Base-by-base conservation (phyloP, 2,113 vertebrate species). In the Zosterops japonicus region DNA sequence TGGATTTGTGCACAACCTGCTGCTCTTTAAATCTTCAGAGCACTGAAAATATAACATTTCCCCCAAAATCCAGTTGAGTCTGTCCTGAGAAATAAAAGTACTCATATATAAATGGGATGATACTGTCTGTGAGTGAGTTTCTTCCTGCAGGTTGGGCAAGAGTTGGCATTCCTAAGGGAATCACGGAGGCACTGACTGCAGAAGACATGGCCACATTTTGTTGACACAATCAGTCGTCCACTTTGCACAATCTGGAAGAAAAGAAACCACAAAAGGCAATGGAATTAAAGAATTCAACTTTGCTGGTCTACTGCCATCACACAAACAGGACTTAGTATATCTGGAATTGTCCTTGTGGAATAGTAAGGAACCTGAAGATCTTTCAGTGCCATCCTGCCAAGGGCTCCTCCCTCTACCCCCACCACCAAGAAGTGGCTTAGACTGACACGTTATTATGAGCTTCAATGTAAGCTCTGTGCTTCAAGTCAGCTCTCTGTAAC, bases 71-170 rank as follows among this genome's bases (percentile, higher is more conserved):
- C 72, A 90, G 69, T 74, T 57, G 67, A 94, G 76, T 82, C 87
- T 93, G 79, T 97, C 97, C 96, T 61, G 83, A 96, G 96, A 91
- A 91, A 64, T 14, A 9, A 23, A 65, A 89, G 47, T 19, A 85
- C 89, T 99, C 98, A 99, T 97, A 99, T 98, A 96, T 99, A 99
- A 76, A 99, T 98, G 31, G 99, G 99, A 96, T 99, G 99, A 95
- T 99, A 99, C 6, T 99, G 99, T 94, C 98, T 99, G 91, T 98
- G 97, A 68, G 97, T 99, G 71, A 99, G 98, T 96, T 98, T 99
- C 97, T 99, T 99, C 96, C 99, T 98, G 97, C 99, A 99, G 20
- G 98, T 99, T 6, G 99, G 99, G 92, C 99, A 99, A 59, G 98
- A 99, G 93, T 98, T 99, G 47, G 98, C 98, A 77, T 98, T 98